Evolutionary conservation across 2,797 vertebrate species (phyloP).

Genomic region (Urosaurus nigricauda): DNA sequence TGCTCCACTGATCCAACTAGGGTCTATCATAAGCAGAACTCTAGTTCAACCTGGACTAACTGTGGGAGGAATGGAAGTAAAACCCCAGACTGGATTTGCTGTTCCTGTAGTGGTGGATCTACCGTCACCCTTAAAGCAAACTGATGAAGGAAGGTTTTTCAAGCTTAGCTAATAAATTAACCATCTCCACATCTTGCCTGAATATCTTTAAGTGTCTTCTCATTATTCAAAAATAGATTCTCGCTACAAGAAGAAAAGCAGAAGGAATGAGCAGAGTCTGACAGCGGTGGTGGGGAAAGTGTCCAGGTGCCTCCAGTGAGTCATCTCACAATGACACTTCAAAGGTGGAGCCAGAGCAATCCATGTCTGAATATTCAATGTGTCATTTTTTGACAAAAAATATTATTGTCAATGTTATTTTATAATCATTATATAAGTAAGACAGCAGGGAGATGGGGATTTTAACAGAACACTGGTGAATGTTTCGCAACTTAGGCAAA

Average conservation of each 20-base stretch:
- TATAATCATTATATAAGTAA: constrained; percentile 57
- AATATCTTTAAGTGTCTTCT: constrained; percentile 50
- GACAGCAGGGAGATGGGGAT: constrained; percentile 45
- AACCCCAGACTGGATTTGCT: no score
- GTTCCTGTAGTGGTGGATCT: no score
- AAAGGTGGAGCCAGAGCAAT: constrained; percentile 57
- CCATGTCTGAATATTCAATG: constrained; percentile 60
- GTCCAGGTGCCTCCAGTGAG: constrained; percentile 49
- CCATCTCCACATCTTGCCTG: constrained; percentile 18
- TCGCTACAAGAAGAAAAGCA: constrained; percentile 56
- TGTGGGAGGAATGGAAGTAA: no score
- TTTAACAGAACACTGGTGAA: constrained; percentile 28
- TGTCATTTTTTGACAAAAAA: constrained; percentile 58
- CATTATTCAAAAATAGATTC: constrained; percentile 53
- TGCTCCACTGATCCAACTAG: no score
- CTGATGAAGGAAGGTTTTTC: background rate
- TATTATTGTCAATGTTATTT: constrained; percentile 67
- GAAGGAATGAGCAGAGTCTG: constrained; percentile 45
- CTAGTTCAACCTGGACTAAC: no score
- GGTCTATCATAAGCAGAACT: no score
- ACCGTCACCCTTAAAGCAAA: no score
- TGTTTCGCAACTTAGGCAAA: background rate
- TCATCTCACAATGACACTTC: constrained; percentile 68
- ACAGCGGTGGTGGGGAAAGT: constrained; percentile 43
- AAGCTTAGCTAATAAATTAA: background rate